Conservation (phyloP, 1,140 invertebrate species). For the Pseudomyrmex sp. region DNA sequence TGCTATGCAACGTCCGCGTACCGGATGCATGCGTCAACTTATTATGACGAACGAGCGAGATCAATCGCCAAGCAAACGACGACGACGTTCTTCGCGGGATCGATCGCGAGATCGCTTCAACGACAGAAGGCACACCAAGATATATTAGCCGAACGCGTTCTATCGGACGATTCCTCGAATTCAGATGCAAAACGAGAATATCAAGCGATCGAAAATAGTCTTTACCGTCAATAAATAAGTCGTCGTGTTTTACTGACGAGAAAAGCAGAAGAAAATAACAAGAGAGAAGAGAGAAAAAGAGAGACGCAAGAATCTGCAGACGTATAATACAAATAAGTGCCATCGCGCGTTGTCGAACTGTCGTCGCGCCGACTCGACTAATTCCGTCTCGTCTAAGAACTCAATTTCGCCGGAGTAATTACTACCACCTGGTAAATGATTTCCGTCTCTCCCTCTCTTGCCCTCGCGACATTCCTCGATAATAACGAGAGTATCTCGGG, state of each 20-base stretch:
- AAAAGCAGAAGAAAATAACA: neutral
- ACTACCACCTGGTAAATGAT: constrained; percentile 78
- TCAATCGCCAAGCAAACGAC: neutral
- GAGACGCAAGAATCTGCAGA: neutral
- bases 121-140: neutral
- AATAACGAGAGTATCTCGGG: constrained; percentile 72
- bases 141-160: neutral
- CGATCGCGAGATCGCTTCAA: neutral
- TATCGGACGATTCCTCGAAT: constrained; percentile 28
- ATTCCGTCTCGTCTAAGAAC: constrained; percentile 75
- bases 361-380: constrained; percentile 61
- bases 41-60: constrained; percentile 13
- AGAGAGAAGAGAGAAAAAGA: neutral
- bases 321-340: neutral
- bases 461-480: constrained; percentile 71
- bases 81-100: neutral
- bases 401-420: constrained; percentile 78
- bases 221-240: neutral
- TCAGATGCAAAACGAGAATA: constrained; percentile 25
- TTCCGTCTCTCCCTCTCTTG: constrained; percentile 24
- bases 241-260: neutral
- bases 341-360: constrained; percentile 16
- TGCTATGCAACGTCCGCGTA: constrained; percentile 12
- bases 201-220: constrained; percentile 3
- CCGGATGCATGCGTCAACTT: constrained; percentile 31